These are phyloP conservation scores for Lacanobia oleracea DNA, from an alignment of 2,888 invertebrate species.

Conservation along the genomic window DNA sequence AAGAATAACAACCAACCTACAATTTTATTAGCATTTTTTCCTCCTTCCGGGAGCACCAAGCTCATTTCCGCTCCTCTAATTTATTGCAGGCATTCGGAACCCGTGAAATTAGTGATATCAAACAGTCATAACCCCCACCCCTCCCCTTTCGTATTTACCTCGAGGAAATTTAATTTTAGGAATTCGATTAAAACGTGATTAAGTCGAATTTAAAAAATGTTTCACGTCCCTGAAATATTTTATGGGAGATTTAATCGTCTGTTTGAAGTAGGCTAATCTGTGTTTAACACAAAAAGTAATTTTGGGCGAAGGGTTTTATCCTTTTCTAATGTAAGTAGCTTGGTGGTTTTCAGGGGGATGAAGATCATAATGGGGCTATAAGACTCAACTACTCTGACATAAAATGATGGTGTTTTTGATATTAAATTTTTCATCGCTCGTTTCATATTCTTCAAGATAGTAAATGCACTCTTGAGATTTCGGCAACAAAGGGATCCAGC, in stretches of 20 bases:
- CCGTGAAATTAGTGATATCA: conserved; percentile 86
- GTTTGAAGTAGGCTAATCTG: conserved; percentile 58
- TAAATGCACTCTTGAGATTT: conserved; percentile 33
- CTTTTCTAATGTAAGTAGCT: conserved; percentile 53
- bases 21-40: conserved; percentile 89
- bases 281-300: conserved; percentile 60
- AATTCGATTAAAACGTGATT: conserved; percentile 74
- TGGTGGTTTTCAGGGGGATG: conserved; percentile 18
- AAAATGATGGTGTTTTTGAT: conserved; percentile 15
- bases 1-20: conserved; percentile 87
- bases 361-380: conserved; percentile 11
- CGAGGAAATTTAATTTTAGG: conserved; percentile 77
- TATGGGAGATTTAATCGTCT: conserved; percentile 56
- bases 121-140: conserved; percentile 79
- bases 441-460: conserved; percentile 27
- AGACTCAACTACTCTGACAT: conserved; percentile 3
- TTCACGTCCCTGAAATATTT: conserved; percentile 55
- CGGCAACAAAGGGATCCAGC: neutral
- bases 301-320: conserved; percentile 48
- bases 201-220: conserved; percentile 60
- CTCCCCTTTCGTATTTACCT: conserved; percentile 72
- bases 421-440: conserved; percentile 38
- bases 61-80: conserved; percentile 87
- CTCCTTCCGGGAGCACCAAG: conserved; percentile 83
- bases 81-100: conserved; percentile 82